Evolutionary conservation across 2,888 invertebrate species (phyloP).

Genomic region (Drosophila vallismaia): DNA sequence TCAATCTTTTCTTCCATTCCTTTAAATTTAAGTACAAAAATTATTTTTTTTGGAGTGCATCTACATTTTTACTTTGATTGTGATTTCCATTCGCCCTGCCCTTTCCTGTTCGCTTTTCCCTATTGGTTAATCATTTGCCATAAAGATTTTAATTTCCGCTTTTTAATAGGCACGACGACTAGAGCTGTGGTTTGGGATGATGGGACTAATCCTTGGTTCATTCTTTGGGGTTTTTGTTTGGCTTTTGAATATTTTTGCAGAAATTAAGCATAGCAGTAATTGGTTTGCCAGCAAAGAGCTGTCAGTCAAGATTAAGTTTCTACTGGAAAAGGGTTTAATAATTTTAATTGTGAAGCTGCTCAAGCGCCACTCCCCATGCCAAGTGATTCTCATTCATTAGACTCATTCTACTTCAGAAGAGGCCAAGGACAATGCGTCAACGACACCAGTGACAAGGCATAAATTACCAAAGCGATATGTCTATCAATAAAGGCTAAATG

Average conservation of each 20-base stretch:
- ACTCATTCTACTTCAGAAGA: constrained; percentile 9
- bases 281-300: constrained; percentile 29
- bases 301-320: constrained; percentile 43
- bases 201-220: constrained; percentile 34
- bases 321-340: constrained; percentile 11
- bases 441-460: constrained; percentile 32
- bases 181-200: constrained; percentile 28
- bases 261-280: constrained; percentile 48
- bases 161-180: constrained; percentile 50
- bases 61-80: constrained; percentile 9
- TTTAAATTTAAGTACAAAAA: not conserved
- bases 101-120: constrained; percentile 47
- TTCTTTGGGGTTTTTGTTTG: constrained; percentile 45
- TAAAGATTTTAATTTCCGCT: constrained; percentile 79
- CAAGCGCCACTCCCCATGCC: not conserved
- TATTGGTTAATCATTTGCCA: constrained; percentile 81
- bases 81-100: constrained; percentile 25
- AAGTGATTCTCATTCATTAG: constrained; percentile 22
- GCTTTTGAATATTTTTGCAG: constrained; percentile 49
- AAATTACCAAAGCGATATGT: constrained; percentile 43
- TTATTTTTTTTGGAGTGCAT: constrained; percentile 6
- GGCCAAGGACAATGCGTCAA: constrained; percentile 16
- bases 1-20: not conserved
- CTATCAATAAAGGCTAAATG: constrained; percentile 32
- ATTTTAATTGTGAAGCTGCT: constrained; percentile 21